Percentiles rank a stretch among this genome's conserved stretches.
Evolutionary conservation across 1,140 invertebrate species (phyloP).

Genomic region (Bombus affinis): DNA sequence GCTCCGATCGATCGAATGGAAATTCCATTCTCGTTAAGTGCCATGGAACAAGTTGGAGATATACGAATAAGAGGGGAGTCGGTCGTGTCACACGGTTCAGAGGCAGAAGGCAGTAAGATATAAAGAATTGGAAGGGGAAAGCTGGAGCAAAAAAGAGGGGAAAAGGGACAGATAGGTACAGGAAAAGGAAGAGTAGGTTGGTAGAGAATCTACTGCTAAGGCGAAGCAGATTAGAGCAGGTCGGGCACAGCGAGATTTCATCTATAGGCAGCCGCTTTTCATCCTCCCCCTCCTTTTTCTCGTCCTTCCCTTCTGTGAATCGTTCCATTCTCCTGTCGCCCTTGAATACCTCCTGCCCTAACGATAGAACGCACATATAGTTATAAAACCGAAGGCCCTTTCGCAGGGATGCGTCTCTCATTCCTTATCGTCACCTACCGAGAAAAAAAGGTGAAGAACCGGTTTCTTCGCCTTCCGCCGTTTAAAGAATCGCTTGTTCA

Average conservation of each 20-base stretch:
- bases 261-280: constrained; percentile 25
- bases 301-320: neutral
- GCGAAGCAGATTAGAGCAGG: constrained; percentile 67
- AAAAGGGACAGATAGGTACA: neutral
- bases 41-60: constrained; percentile 41
- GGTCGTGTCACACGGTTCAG: too few species aligned
- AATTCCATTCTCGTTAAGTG: constrained; percentile 59
- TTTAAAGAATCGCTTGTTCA: constrained; percentile 47
- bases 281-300: neutral
- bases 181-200: neutral
- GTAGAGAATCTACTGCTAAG: constrained; percentile 39
- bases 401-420: constrained; percentile 23
- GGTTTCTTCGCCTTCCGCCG: constrained; percentile 30
- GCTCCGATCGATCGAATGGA: constrained; percentile 40
- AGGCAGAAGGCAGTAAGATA: too few species aligned
- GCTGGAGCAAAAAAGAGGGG: too few species aligned
- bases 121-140: too few species aligned
- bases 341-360: constrained; percentile 62
- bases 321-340: constrained; percentile 51
- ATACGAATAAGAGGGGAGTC: constrained; percentile 25
- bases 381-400: constrained; percentile 23
- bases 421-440: constrained; percentile 44
- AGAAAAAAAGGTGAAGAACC: constrained; percentile 40
- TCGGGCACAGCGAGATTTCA: constrained; percentile 55
- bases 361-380: constrained; percentile 46